Evolutionary conservation across 2,113 vertebrate species (phyloP), one percentile per base, ranked within the genome.

Genomic region (Terrapene triunguis): DNA sequence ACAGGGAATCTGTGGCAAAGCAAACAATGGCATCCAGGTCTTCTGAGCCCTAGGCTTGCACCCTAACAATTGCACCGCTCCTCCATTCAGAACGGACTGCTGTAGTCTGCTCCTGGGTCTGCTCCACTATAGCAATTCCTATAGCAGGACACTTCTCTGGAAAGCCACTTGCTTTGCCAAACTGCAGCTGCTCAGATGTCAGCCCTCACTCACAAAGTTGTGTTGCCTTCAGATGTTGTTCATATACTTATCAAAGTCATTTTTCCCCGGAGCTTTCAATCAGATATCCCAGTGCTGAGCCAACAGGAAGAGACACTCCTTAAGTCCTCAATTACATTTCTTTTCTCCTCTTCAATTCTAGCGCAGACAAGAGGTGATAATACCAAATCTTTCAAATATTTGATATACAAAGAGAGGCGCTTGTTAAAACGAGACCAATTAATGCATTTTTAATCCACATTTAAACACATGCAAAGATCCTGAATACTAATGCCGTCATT

Each of bases 361-460:
- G 91, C 90, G 5, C 88, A 95, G 89, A 96, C 92, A 92, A 97
- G 96, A 97, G 97, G 97, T 96, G 97, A 96, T 94, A 92, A 95
- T 93, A 95, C 95, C 1, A 24, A 95, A 91, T 97, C 96, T 96
- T 97, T 95, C 97, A 97, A 97, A 98, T 97, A 97, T 98, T 98
- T 97, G 95, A 96, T 96, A 96, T 97, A 98, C 95, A 93, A 97
- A 96, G 95, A 94, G 97, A 97, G 93, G 93, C 93, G 94, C 96
- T 97, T 97, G 94, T 98, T 95, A 97, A 97, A 96, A 97, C 5
- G 96, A 97, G 95, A 95, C 97, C 97, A 97, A 97, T 97, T 98
- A 98, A 98, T 97, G 97, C 96, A 95, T 96, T 97, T 97, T 97
- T 97, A 98, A 98, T 97, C 97, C 97, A 94, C 92, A 94, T 96